Conservation (phyloP, 1,140 invertebrate species). For the Teleogryllus occipitalis region DNA sequence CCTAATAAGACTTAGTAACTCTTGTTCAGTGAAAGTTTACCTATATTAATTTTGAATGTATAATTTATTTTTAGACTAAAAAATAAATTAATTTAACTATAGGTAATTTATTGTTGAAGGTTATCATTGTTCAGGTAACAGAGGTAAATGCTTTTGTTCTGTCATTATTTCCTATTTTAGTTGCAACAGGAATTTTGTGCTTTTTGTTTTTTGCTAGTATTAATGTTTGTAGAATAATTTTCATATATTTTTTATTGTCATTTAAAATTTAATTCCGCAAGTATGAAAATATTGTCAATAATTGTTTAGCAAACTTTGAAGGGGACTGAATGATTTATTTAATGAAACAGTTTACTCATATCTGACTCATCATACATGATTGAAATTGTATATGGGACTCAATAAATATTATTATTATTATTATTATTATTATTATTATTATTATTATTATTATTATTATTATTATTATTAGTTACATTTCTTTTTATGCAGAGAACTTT, state of each 20-base stretch:
- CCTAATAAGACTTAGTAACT: background rate
- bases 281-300: background rate
- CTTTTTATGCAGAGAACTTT: too few relatives aligned
- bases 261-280: background rate
- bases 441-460: too few relatives aligned
- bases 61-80: too few relatives aligned
- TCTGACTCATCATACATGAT: too few relatives aligned
- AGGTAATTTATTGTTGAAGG: too few relatives aligned
- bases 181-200: background rate
- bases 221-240: background rate
- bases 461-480: too few relatives aligned
- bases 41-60: too few relatives aligned
- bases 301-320: background rate
- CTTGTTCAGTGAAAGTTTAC: background rate
- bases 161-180: background rate
- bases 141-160: background rate
- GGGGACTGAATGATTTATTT: background rate
- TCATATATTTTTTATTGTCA: background rate
- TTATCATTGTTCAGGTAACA: background rate
- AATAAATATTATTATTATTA: too few relatives aligned
- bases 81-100: too few relatives aligned
- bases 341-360: too few relatives aligned
- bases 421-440: too few relatives aligned
- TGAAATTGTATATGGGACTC: too few relatives aligned
- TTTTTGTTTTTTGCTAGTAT: background rate